Base-by-base conservation (phyloP, 2,888 invertebrate species). In the Drosophila meridionalis region DNA sequence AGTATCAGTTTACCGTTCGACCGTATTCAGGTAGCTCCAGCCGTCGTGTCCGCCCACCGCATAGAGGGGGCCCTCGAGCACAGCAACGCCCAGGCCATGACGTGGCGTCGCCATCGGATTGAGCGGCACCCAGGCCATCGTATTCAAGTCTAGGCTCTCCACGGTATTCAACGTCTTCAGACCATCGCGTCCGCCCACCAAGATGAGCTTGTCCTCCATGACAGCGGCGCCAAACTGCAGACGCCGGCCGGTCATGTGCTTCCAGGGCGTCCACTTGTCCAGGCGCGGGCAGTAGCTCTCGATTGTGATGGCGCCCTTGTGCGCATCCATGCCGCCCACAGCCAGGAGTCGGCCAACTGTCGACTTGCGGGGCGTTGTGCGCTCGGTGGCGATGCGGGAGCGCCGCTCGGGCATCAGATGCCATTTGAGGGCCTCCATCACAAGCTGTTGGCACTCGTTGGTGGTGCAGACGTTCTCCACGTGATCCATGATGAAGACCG, bases 1-100 rank as follows among this genome's bases (percentile, higher is more conserved):
- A 12, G 20, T 36, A 34, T 36, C 9, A 6, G 8, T 55, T 63
- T 85, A 94, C 93, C 96, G 94, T 94, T 99, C 99, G 0, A 98
- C 98, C 0, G 98, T 97, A 92, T 97, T 98, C 52, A 98, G 94
- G 92, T 98, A 98, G 89, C 98, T 98, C 93, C 93, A 93, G 58
- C 92, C 98, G 93, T 99, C 98, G 91, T 98, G 98, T 0, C 99
- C 99, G 2, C 99, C 98, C 4, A 98, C 97, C 0, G 98, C 98
- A 93, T 99, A 99, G 69, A 99, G 94, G 0, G 98, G 97, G 0
- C 94, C 95, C 64, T 96, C 95, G 56, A 97, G 94, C 40, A 97
- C 96, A 3, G 97, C 96, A 34, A 97, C 97, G 12, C 96, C 96
- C 69, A 97, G 93, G 0, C 97, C 97, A 91, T 97, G 97, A 3